Base-by-base conservation (phyloP, 2,888 invertebrate genomes). In the Rapana venosa region DNA sequence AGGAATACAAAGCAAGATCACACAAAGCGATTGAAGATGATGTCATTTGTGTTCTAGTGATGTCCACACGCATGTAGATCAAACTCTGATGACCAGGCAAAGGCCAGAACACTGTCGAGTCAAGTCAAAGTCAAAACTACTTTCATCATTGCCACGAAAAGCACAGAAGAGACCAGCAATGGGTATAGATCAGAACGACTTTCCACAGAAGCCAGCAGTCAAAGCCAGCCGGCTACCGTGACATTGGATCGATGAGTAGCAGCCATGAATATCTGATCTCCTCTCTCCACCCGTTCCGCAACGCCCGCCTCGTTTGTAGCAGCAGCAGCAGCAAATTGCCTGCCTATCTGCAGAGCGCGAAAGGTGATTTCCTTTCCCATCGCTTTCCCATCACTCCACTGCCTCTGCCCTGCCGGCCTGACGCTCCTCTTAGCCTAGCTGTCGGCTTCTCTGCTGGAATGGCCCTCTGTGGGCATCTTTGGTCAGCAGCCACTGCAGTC, bases 181-280 rank as follows among this genome's bases (percentile, higher is more conserved):
- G 47, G 47, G 47, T 47, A 8, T 47, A 47, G 47, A 47, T 47
- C 47, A 47, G 2, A 47, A 47, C 47, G 47, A 8, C 8, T 47
- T 47, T 47, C 47, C 47, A 47, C 47, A 47, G 47, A 47, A 47
- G 47, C 47, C 47, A 47, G 47, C 47, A 47, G 47, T 47, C 47
- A 47, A 47, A 47, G 47, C 4, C 47, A 47, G 47, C 47, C 47
- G 8, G 2, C 47, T 47, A 8, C 47, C 47, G 47, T 47, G 47
- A 47, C 35, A 13, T 2, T 11, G 47, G 35, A 83, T 83, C 13
- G 47, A 83, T 47, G 83, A 47, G 47, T n/a, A n/a, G 47, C 47
- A n/a, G 83, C 26, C 83, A 47, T 83, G 83, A 83, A 83, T 83
- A 11, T 47, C 83, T 47, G 83, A 79, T 17, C 26, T 47, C 11